Evolutionary conservation across 2,888 invertebrate genomes (phyloP).

Genomic region (Eupeodes latifasciatus): DNA sequence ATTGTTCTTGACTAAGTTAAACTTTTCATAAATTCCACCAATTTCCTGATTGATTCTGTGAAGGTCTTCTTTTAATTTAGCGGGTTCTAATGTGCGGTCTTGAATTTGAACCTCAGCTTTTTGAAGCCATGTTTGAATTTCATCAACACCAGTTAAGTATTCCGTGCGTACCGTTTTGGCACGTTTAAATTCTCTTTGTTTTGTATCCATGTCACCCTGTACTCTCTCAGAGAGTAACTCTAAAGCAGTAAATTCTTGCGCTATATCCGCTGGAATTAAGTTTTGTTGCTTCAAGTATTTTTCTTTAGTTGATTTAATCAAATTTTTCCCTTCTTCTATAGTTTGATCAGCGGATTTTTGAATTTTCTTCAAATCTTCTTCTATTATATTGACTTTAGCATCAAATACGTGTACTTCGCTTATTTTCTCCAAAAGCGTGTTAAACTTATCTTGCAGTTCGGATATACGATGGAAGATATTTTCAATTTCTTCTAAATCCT

Average conservation of each 20-base stretch:
- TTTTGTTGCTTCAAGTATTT: slow-evolving; percentile 88
- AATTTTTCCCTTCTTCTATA: slow-evolving; percentile 86
- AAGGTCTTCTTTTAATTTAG: slow-evolving; percentile 90
- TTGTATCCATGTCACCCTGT: slow-evolving; percentile 93
- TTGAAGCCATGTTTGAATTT: slow-evolving; percentile 92
- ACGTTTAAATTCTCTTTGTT: slow-evolving; percentile 93
- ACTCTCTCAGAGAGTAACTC: slow-evolving; percentile 93
- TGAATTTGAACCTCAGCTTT: slow-evolving; percentile 93
- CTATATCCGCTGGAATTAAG: slow-evolving; percentile 90
- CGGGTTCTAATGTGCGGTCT: slow-evolving; percentile 91
- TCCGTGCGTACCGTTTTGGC: slow-evolving; percentile 93
- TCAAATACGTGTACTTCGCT: slow-evolving; percentile 91
- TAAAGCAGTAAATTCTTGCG: slow-evolving; percentile 91
- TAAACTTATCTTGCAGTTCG: slow-evolving; percentile 88
- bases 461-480: slow-evolving; percentile 89
- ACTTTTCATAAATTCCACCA: slow-evolving; percentile 89
- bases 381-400: slow-evolving; percentile 88
- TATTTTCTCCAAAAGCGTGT: slow-evolving; percentile 88
- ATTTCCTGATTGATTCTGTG: slow-evolving; percentile 91
- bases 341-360: slow-evolving; percentile 86
- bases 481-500: slow-evolving; percentile 91
- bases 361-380: slow-evolving; percentile 86
- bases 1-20: slow-evolving; percentile 91
- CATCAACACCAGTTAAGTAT: slow-evolving; percentile 91
- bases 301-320: slow-evolving; percentile 87